Evolutionary conservation across 2,888 invertebrate genomes (phyloP).

Genomic region (Ceraclea dissimilis): DNA sequence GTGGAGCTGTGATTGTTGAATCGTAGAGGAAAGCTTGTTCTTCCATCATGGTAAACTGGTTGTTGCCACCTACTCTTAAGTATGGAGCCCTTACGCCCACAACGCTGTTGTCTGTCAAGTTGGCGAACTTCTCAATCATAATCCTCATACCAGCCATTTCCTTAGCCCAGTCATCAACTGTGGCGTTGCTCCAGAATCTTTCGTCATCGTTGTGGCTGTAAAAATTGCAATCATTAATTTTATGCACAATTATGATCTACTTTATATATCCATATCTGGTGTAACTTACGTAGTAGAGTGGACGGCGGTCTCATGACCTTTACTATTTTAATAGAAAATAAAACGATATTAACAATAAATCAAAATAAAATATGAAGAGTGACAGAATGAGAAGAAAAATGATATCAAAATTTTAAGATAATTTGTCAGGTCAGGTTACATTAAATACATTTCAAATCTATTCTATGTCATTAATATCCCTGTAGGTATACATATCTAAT

Average conservation of each 20-base stretch:
- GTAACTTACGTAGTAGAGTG: constrained; percentile 89
- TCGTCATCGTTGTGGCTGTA: constrained; percentile 82
- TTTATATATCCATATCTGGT: too few relatives aligned
- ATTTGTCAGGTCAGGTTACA: too few relatives aligned
- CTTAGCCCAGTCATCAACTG: constrained; percentile 88
- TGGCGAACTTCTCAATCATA: constrained; percentile 82
- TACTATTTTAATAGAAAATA: constrained; percentile 45
- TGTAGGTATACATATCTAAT: too few relatives aligned
- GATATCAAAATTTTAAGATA: too few relatives aligned
- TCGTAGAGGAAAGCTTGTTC: constrained; percentile 93
- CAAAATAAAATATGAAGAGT: too few relatives aligned
- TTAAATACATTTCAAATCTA: too few relatives aligned
- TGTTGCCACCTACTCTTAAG: constrained; percentile 86
- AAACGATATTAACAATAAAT: too few relatives aligned
- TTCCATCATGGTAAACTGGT: constrained; percentile 96
- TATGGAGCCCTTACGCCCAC: constrained; percentile 88
- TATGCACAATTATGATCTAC: not conserved
- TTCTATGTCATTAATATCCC: too few relatives aligned
- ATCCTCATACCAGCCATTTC: constrained; percentile 93
- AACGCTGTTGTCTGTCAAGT: constrained; percentile 84
- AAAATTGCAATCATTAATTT: constrained; percentile 7
- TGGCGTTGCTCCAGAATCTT: constrained; percentile 87
- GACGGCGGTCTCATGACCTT: constrained; percentile 89
- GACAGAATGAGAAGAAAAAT: too few relatives aligned
- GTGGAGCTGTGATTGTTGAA: constrained; percentile 87